Evolutionary conservation across 1,140 invertebrate species (phyloP), one percentile per base, ranked within the genome.

Genomic region (Solenopsis invicta): DNA sequence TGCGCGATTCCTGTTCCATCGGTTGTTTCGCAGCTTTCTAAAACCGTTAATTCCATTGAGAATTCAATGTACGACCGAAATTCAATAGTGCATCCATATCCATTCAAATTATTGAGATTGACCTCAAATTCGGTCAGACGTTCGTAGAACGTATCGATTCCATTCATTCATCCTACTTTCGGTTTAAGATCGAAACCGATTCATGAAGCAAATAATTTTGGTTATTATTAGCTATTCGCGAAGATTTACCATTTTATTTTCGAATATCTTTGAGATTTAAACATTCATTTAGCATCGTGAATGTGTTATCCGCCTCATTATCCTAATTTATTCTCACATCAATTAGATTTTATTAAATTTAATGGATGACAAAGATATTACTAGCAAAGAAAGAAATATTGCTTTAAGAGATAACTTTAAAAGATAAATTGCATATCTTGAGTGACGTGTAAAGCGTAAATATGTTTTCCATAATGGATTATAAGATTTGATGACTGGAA

Each of bases 31-130:
- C 54, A n/a, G 89, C 92, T 93, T 93, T 93, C 93, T 93, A 93
- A 93, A 93, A 91, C 93, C 92, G 92, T 94, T 94, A 93, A 93
- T 88, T 92, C 41, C 86, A 93, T 94, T 93, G 89, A 41, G 48
- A 82, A 94, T 93, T 92, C 93, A 92, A 41, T 54, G 75, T 88
- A 87, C 86, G 93, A 86, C 89, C 85, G 90, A 93, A 93, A 93
- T 93, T 80, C 76, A 29, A 59, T 48, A 16, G n/a, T 48, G 54
- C 45, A 61, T 54, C 21, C 29, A 75, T 69, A 69, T 34, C 29
- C 6, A 71, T 5, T 37, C 71, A 16, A 50, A 29, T 71, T 71
- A 81, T 81, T 24, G 8, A 5, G 21, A 61, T 59, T 74, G 41
- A 74, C 41, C 52, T 37, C 24, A 34, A 75, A 84, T 45, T 61